These are phyloP conservation scores for Falco naumanni DNA, from an alignment of 2,797 vertebrate genomes.

Conservation along the genomic window DNA sequence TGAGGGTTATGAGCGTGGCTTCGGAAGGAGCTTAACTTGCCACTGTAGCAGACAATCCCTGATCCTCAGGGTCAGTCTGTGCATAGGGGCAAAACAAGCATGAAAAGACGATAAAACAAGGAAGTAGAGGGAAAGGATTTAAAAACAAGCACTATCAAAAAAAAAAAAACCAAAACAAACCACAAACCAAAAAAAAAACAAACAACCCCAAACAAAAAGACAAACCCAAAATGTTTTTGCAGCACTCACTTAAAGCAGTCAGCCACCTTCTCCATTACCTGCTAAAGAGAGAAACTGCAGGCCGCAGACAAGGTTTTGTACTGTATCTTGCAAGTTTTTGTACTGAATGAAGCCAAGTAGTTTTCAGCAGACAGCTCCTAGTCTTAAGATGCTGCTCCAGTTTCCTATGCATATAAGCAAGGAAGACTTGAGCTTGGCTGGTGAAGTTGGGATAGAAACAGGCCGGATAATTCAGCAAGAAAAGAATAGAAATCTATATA, in stretches of 20 bases:
- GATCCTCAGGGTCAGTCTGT: neutral
- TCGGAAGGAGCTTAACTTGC: neutral
- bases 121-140: neutral
- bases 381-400: neutral
- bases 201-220: neutral
- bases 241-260: neutral
- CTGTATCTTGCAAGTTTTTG: neutral
- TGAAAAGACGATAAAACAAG: neutral
- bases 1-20: neutral
- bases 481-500: neutral
- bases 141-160: neutral
- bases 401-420: neutral
- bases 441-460: neutral
- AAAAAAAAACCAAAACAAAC: neutral
- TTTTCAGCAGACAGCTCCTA: neutral
- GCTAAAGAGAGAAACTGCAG: neutral
- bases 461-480: neutral
- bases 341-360: neutral
- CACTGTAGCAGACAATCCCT: neutral
- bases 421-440: neutral
- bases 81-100: neutral
- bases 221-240: neutral
- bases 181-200: neutral
- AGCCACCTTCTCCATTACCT: neutral
- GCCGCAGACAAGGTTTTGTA: neutral